Percentiles rank a stretch among this genome's conserved stretches.
Conservation (phyloP, 2,113 vertebrate genomes). For the Nibea albiflora region DNA sequence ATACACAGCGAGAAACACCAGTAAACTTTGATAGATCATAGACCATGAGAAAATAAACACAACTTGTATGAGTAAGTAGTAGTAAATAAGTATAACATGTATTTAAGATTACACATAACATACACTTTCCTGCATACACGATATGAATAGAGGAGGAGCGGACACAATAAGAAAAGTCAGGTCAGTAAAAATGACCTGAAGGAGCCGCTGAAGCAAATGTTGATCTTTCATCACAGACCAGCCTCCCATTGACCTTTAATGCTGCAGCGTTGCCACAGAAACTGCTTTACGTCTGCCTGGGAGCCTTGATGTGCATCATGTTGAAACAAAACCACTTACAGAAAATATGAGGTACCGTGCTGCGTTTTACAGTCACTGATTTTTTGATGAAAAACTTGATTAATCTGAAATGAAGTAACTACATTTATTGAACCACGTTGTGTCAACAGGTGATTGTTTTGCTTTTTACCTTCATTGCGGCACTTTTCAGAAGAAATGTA, state of each 20-base stretch:
- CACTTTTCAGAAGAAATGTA: too few species aligned
- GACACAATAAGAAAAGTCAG: neutral
- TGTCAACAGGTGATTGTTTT: too few species aligned
- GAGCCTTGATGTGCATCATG: neutral
- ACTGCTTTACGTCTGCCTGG: neutral
- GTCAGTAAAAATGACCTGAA: neutral
- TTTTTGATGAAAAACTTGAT: too few species aligned
- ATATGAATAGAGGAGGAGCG: too few species aligned
- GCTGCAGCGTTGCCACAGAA: neutral
- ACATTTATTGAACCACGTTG: too few species aligned
- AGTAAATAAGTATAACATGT: neutral
- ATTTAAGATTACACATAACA: neutral
- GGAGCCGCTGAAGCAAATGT: too few species aligned
- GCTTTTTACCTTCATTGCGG: too few species aligned
- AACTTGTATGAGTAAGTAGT: neutral
- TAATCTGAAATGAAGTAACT: too few species aligned
- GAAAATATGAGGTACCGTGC: neutral
- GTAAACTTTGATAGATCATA: neutral
- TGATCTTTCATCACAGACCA: neutral
- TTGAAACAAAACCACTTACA: neutral
- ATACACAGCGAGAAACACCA: neutral
- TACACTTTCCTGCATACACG: neutral
- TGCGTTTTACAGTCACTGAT: neutral
- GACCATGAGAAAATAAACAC: neutral
- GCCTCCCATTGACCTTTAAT: conserved; percentile 1